Base-by-base conservation (phyloP, 2,797 vertebrate species). In the Acridotheres tristis region DNA sequence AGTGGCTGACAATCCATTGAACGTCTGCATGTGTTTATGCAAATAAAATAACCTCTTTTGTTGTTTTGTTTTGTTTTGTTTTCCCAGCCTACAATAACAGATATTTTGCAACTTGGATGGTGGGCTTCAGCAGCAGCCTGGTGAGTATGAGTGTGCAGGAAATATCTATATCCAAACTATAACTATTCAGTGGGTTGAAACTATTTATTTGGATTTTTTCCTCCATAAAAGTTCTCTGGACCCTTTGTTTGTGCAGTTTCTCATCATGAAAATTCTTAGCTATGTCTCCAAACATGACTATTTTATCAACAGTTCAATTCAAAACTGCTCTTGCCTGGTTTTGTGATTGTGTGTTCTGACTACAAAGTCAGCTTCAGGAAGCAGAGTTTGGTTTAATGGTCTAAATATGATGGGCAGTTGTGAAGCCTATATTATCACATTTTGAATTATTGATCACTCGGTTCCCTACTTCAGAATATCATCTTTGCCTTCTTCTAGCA, bases 121-220 rank as follows among this genome's bases (percentile, higher is more conserved):
- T 99, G 99, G 99, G 99, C 99, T 50, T 99, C 99, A 10, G 98
- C 97, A 90, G 99, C 98, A 67, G 98, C 99, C 85, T 99, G 99
- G 99, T 99, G 97, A 98, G 99, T 98, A 51, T 21, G 48, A 38
- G 16, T 25, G 29, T 62, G 38, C 57, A 55, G 16, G 48, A 83
- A 78, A 72, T 72, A 38, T 47, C 4, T 65, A 5, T 80, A 22
- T 59, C 29, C 38, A 55, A 75, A 66, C 30, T 40, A 2, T 63
- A 73, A 40, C 81, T 95, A 67, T 69, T 78, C 40, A 38, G 29
- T 57, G 19, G 16, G 9, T n/a, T 75, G n/a, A 65, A 67, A 67
- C 19, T 29, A 5, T 68, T 72, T 45, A 10, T 13, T 69, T 53
- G 22, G 12, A 3, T 32, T 38, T 38, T 69, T 29, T 12, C 26